Conservation (phyloP, 2,113 vertebrate species). For the Capra hircus region DNA sequence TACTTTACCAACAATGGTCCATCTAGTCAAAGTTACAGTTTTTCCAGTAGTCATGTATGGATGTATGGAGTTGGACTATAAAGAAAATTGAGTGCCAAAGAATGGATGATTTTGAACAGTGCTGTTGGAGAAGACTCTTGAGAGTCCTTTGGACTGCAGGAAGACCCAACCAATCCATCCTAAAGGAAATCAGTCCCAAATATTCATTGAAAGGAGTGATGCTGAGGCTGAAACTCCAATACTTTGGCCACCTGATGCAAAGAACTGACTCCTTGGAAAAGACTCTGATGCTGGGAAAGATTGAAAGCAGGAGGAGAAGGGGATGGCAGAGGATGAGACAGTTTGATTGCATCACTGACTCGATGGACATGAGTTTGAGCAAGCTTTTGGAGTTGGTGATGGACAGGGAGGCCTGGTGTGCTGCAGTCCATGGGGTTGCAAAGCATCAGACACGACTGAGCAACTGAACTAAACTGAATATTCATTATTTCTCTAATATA, state of each 20-base stretch:
- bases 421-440: not conserved
- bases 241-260: not conserved
- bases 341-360: not conserved
- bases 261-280: not conserved
- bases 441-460: not conserved
- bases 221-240: not conserved
- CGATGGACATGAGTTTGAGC: not conserved
- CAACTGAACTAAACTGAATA: not conserved
- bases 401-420: not conserved
- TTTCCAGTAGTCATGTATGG: not conserved
- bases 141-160: not conserved
- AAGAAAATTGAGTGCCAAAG: not conserved
- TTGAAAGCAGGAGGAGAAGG: not conserved
- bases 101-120: not conserved
- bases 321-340: not conserved
- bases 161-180: not conserved
- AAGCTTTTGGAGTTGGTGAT: not conserved
- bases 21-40: not conserved
- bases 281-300: not conserved
- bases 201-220: not conserved
- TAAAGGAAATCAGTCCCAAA: not conserved
- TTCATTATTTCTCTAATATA: not conserved
- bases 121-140: not conserved
- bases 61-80: not conserved
- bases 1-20: not conserved